Evolutionary conservation across 2,113 vertebrate genomes (phyloP).

Genomic region (Pelecanus crispus): DNA sequence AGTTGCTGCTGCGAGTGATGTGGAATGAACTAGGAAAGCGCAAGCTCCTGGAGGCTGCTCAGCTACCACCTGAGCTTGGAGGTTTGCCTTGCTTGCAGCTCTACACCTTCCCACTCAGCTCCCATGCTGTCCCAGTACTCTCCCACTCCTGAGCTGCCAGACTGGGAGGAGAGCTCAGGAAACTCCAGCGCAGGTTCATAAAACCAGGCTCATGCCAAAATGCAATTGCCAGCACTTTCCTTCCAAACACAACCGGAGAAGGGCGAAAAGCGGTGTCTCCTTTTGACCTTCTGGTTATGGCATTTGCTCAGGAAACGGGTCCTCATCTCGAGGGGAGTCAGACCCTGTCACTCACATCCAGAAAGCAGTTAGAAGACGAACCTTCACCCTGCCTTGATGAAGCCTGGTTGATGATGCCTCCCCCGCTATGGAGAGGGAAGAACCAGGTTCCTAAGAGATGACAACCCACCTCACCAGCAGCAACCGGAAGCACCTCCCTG

Average conservation of each 20-base stretch:
- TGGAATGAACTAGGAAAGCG: not conserved
- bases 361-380: not conserved
- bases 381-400: not conserved
- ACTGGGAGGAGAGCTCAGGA: not conserved
- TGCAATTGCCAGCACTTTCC: not conserved
- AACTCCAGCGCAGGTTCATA: not conserved
- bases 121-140: not conserved
- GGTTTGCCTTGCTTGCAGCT: not conserved
- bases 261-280: not conserved
- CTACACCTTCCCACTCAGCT: not conserved
- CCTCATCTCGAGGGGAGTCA: not conserved
- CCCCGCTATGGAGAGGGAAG: rapidly evolving
- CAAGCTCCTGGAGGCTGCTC: rapidly evolving
- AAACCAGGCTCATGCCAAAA: not conserved
- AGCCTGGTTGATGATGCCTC: not conserved
- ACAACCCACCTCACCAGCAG: not conserved
- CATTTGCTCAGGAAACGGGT: not conserved
- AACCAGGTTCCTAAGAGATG: not conserved
- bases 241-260: not conserved
- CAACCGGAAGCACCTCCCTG: not conserved
- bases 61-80: not conserved
- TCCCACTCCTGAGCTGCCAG: not conserved
- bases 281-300: not conserved
- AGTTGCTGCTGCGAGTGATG: not conserved
- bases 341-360: not conserved